These are phyloP conservation scores for Orientallactaga bullata DNA, from an alignment of 2,113 vertebrate species.

Conservation along the genomic window DNA sequence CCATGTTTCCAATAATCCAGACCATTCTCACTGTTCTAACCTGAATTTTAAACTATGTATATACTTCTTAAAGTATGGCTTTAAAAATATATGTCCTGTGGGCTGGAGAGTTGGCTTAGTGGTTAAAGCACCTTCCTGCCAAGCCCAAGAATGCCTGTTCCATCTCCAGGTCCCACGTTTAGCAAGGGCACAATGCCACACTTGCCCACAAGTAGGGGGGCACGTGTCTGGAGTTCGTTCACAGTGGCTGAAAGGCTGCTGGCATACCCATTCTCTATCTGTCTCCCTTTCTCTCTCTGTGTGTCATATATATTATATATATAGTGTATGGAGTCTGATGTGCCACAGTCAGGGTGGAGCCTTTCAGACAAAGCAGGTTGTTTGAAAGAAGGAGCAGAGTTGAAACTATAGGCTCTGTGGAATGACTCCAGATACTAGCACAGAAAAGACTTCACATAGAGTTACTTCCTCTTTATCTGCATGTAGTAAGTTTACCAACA, in stretches of 20 bases:
- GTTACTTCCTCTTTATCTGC: neutral
- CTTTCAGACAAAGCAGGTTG: neutral
- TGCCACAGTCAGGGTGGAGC: neutral
- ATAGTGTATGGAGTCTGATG: too few species aligned
- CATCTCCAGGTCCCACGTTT: too few species aligned
- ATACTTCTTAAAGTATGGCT: neutral
- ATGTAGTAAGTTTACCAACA: neutral
- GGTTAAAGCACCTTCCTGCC: too few species aligned
- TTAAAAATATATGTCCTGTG: neutral
- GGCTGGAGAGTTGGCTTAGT: too few species aligned
- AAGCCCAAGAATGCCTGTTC: too few species aligned
- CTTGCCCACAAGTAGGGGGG: too few species aligned
- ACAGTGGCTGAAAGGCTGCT: too few species aligned
- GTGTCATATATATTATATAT: too few species aligned
- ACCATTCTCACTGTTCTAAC: neutral
- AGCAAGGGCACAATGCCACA: too few species aligned
- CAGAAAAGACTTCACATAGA: neutral
- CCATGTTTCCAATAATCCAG: slow-evolving; percentile 12
- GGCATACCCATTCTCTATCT: too few species aligned
- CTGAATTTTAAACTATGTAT: neutral
- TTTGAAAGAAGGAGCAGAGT: neutral
- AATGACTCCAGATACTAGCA: neutral
- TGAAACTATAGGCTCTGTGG: neutral
- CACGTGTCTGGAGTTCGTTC: too few species aligned
- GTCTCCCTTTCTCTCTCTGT: too few species aligned